A percentile compares a stretch with the other conserved stretches of the same genome.
phyloP scores from a whole-genome alignment of 2,113 vertebrate genomes.

The Rhodinocichla rosea region DNA sequence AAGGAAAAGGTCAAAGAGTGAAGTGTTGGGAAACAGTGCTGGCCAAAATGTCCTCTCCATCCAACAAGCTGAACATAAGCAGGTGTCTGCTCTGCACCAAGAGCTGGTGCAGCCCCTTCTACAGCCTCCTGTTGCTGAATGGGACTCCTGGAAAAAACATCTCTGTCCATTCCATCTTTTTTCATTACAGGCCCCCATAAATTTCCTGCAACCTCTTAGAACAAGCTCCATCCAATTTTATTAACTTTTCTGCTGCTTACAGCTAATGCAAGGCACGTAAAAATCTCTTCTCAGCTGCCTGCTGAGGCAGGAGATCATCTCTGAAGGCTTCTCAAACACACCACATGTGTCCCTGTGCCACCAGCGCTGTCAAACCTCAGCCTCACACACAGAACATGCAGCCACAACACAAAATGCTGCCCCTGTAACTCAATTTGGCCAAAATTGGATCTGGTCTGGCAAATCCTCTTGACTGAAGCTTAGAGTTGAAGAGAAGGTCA shows the following conservation, averaged over 20 bases:
- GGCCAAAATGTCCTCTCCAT: background rate
- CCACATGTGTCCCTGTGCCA: background rate
- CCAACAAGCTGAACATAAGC: background rate
- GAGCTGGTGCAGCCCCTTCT: background rate
- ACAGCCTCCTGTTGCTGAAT: background rate
- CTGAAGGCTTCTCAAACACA: background rate
- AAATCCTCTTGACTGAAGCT: background rate
- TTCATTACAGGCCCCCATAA: too few species aligned
- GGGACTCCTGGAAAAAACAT: background rate
- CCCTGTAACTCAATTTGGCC: background rate
- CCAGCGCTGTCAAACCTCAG: background rate
- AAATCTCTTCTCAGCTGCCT: background rate
- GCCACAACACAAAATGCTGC: background rate
- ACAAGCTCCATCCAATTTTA: background rate
- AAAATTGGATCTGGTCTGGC: background rate
- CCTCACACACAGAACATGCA: background rate
- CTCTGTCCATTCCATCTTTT: background rate
- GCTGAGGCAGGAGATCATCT: background rate
- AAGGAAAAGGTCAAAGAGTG: background rate
- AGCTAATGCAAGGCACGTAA: background rate
- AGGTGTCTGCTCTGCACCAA: background rate
- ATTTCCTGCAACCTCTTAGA: background rate
- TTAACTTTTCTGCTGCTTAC: background rate
- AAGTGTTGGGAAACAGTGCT: background rate
- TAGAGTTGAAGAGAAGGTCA: constrained; percentile 15